These are phyloP conservation scores for Sitta carolinensis DNA, from an alignment of 2,797 vertebrate genomes.

Conservation along the genomic window DNA sequence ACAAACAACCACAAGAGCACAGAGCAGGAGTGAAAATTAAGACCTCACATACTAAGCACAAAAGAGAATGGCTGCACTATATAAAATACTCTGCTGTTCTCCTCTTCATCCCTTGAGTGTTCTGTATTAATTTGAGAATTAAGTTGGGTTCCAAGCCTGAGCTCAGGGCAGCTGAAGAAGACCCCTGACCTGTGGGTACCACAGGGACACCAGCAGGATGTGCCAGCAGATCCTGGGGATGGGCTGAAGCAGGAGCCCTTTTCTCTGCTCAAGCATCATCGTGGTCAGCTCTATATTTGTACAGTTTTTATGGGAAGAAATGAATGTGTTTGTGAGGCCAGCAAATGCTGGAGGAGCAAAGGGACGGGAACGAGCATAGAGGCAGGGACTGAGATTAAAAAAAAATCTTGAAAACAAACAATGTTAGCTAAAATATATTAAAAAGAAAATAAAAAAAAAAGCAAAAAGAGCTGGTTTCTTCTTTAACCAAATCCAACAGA, in stretches of 20 bases:
- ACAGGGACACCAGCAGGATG: background rate
- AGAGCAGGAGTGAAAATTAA: background rate
- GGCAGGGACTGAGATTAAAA: constrained; percentile 4
- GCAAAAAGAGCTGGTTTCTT: background rate
- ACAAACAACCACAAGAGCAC: background rate
- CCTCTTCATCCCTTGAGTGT: background rate
- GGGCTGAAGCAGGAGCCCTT: background rate
- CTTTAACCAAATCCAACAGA: constrained; percentile 10
- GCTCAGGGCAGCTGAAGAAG: background rate
- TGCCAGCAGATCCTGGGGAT: background rate
- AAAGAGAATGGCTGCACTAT: background rate
- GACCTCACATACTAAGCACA: background rate
- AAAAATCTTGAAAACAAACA: constrained; percentile 15
- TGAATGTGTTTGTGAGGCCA: background rate
- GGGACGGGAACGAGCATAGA: background rate
- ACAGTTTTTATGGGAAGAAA: constrained; percentile 39
- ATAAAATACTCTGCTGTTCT: background rate
- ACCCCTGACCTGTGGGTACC: background rate
- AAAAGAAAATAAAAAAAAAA: background rate
- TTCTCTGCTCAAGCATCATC: background rate
- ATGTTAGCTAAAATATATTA: background rate
- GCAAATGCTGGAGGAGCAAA: background rate
- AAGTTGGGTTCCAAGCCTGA: background rate
- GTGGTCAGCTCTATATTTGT: constrained; percentile 44
- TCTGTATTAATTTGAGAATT: background rate